These are phyloP conservation scores for Hemibagrus guttatus DNA, from an alignment of 2,797 vertebrate genomes.

Conservation along the genomic window DNA sequence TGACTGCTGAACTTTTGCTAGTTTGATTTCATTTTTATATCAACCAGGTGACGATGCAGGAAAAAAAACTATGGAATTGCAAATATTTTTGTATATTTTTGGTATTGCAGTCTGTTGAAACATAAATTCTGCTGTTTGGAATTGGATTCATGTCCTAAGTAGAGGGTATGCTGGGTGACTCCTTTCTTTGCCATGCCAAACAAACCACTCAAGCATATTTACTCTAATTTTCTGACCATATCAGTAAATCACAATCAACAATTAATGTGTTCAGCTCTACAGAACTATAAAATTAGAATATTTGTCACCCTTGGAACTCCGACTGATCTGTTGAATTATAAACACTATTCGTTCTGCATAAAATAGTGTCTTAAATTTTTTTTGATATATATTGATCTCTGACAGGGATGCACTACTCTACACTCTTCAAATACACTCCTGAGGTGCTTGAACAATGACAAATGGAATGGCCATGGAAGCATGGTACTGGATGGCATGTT, in stretches of 20 bases:
- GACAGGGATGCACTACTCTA: neutral
- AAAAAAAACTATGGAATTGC: conserved; percentile 3
- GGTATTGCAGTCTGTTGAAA: neutral
- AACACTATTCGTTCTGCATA: neutral
- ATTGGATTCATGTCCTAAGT: neutral
- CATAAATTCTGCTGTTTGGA: conserved; percentile 24
- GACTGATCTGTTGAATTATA: neutral
- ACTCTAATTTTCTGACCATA: neutral
- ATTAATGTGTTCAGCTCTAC: neutral
- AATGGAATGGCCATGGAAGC: neutral
- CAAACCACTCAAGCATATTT: neutral
- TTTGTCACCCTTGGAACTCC: neutral
- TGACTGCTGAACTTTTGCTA: conserved; percentile 42
- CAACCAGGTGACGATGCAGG: conserved; percentile 18
- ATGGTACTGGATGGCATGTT: neutral
- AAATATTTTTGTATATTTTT: neutral
- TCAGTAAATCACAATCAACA: neutral
- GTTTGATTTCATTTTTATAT: conserved; percentile 13
- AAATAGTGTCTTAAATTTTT: neutral
- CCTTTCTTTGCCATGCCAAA: conserved; percentile 29
- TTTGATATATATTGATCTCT: neutral
- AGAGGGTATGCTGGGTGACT: conserved; percentile 1
- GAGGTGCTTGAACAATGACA: neutral
- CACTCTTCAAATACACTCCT: neutral
- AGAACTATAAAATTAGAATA: neutral